Conservation (phyloP, 2,113 vertebrate species). For the Catharus bicknelli region DNA sequence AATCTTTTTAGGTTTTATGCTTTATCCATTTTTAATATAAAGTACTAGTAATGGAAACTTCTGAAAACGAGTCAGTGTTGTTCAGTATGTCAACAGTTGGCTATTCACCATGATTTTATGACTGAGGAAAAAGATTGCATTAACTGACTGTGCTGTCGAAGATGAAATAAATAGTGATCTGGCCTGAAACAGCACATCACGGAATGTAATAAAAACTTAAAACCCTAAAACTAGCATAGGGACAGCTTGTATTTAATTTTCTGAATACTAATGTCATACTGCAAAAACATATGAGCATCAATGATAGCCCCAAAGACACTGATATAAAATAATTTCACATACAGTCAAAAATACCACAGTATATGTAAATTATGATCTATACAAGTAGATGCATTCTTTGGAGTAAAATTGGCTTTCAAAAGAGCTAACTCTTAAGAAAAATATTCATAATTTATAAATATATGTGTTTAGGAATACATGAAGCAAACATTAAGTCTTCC, state of each 20-base stretch:
- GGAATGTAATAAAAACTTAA: neutral
- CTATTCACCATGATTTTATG: neutral
- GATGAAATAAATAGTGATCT: neutral
- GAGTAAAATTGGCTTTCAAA: neutral
- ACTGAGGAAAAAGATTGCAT: neutral
- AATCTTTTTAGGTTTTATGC: neutral
- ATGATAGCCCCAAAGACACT: neutral
- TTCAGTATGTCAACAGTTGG: neutral
- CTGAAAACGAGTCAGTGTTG: neutral
- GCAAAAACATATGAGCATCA: neutral
- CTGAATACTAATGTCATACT: neutral
- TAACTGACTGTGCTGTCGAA: neutral
- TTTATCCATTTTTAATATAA: neutral
- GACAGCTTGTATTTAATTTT: neutral
- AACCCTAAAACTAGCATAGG: neutral
- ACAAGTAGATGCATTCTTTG: neutral
- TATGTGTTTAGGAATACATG: neutral
- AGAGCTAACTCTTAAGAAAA: neutral
- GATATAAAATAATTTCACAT: neutral
- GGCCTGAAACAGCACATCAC: neutral
- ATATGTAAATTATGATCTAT: neutral
- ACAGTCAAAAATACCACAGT: neutral
- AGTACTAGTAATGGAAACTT: neutral
- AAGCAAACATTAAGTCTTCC: neutral
- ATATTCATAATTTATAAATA: neutral